phyloP scores from a whole-genome alignment of 2,888 invertebrate genomes.

The Drosophila formosana region DNA sequence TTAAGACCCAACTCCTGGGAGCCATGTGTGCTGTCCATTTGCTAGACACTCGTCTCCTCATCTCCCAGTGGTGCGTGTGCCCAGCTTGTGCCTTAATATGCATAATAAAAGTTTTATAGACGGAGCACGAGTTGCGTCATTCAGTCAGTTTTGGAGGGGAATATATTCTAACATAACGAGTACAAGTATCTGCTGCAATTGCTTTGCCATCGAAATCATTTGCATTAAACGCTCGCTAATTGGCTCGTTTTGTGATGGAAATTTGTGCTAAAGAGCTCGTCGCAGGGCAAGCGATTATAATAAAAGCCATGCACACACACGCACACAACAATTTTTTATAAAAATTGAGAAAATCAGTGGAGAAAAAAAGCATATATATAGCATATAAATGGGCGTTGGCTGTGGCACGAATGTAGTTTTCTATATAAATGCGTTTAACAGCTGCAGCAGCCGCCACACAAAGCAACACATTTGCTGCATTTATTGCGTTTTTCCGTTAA shows the following conservation, averaged over 20 bases:
- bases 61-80: slow-evolving; percentile 22
- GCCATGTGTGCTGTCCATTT: slow-evolving; percentile 21
- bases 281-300: slow-evolving; percentile 53
- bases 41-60: slow-evolving; percentile 6
- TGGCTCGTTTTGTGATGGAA: slow-evolving; percentile 76
- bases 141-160: neutral
- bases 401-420: slow-evolving; percentile 55
- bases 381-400: slow-evolving; percentile 56
- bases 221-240: slow-evolving; percentile 72
- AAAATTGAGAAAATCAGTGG: slow-evolving; percentile 4
- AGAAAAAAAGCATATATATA: slow-evolving; percentile 28
- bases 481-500: slow-evolving; percentile 71
- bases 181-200: slow-evolving; percentile 21
- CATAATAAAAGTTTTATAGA: slow-evolving; percentile 57
- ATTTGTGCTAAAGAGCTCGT: slow-evolving; percentile 55
- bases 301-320: slow-evolving; percentile 64
- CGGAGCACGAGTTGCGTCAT: slow-evolving; percentile 18
- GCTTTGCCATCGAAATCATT: slow-evolving; percentile 63
- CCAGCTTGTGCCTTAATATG: slow-evolving; percentile 28
- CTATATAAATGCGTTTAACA: slow-evolving; percentile 78
- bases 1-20: slow-evolving; percentile 60
- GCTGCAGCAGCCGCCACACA: slow-evolving; percentile 42
- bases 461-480: slow-evolving; percentile 62
- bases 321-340: slow-evolving; percentile 18
- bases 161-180: slow-evolving; percentile 14